Base-by-base conservation (phyloP, 2,888 invertebrate genomes). In the Caenorhabditis sp. region DNA sequence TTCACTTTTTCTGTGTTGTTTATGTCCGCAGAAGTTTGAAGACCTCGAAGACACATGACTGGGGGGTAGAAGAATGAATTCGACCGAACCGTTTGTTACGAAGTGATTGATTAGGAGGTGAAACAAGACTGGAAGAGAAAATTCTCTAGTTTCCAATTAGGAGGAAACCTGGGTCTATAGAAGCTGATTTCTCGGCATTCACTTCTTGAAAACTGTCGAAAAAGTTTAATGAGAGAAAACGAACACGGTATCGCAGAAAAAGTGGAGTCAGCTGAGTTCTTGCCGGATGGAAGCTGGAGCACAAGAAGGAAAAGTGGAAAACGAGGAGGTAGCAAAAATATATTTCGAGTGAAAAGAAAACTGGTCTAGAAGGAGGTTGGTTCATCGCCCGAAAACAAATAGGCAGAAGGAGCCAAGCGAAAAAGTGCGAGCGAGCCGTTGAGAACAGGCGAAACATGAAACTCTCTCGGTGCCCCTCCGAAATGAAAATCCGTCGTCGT, bases 341-440 rank as follows among this genome's bases (percentile, higher is more conserved):
- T 79, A 79, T 79, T 79, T 79, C 58, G 79, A 79, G 79, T 79
- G 79, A 79, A 79, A 79, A 70, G 79, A 79, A 79, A 79, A 79
- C 79, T 79, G 79, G 79, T 79, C 79, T 79, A 70, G 64, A 79
- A 79, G 79, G 79, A 70, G 79, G 79, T 79, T 79, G 79, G 79
- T 79, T 79, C 79, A 79, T 70, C 79, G 79, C 19, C 79, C 79
- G 70, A 79, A 79, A 79, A 79, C 79, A 79, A 79, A 79, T 72
- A 79, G 79, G 79, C 79, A 47, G 19, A 70, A 79, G 70, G 70
- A 70, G 70, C 79, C 79, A 64, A 58, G 19, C 64, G 79, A 79
- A 79, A 77, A 79, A 79, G 79, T 79, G 79, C 79, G 79, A 79
- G 63, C 54, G 63, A 79, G 79, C 70, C 70, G 54, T 35, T 28